Conservation (phyloP, 1,140 invertebrate species). For the Cotesia chilonis region DNA sequence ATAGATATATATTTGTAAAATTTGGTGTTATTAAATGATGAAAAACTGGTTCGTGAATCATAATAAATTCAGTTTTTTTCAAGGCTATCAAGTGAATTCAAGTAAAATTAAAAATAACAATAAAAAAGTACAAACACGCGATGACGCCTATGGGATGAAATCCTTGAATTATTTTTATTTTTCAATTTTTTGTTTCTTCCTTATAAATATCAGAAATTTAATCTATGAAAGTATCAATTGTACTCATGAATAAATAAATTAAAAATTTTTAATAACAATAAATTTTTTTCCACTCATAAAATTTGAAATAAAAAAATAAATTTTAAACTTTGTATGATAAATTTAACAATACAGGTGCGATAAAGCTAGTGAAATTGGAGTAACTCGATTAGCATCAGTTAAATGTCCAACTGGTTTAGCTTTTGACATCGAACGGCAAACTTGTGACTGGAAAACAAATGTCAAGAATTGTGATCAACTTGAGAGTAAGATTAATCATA, state of each 20-base stretch:
- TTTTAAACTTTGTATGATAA: slow-evolving; percentile 31
- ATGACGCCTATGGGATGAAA: not conserved
- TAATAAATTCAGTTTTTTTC: not conserved
- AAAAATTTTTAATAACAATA: too few relatives aligned
- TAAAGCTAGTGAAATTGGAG: slow-evolving; percentile 84
- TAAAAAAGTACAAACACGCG: not conserved
- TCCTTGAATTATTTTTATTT: not conserved
- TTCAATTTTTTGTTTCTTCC: slow-evolving; percentile 2
- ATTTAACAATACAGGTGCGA: slow-evolving; percentile 76
- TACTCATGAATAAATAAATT: too few relatives aligned
- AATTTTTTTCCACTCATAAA: not conserved
- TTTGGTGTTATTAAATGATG: not conserved
- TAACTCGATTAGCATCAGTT: slow-evolving; percentile 84
- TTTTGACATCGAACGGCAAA: slow-evolving; percentile 94
- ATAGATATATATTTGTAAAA: not conserved
- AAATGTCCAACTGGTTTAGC: slow-evolving; percentile 88
- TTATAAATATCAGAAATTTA: too few relatives aligned
- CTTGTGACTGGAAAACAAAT: slow-evolving; percentile 95
- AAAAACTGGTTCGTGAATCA: slow-evolving; percentile 16
- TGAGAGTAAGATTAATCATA: slow-evolving; percentile 83
- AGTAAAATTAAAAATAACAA: slow-evolving; percentile 21
- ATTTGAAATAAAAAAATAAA: slow-evolving; percentile 2
- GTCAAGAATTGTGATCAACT: slow-evolving; percentile 93
- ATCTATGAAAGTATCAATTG: too few relatives aligned
- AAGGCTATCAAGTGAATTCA: slow-evolving; percentile 20